Evolutionary conservation across 37 sponge, comb jelly and placozoan species (phyloP), one percentile per base, ranked within the genome.

Genomic region (Amphimedon queenslandica): DNA sequence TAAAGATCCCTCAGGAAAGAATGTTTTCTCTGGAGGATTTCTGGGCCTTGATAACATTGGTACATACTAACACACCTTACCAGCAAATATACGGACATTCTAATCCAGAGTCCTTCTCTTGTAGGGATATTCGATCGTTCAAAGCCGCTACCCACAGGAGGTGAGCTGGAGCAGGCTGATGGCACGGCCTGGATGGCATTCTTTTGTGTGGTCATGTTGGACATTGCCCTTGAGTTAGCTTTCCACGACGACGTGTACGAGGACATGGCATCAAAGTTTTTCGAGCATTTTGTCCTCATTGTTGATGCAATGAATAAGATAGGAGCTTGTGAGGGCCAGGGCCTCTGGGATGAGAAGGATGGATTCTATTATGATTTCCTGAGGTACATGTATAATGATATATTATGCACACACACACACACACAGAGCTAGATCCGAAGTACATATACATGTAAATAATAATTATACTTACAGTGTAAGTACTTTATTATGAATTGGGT

Each of bases 131-230:
- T 96, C 75, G 96, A 96, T 64, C 83, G 96, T 27, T 92, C 94
- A 0, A 80, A 84, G 42, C 96, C 96, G 25, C 93, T 96, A 20
- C 93, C 96, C 29, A 86, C 86, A 3, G 96, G 96, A 1, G 81
- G 84, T 33, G 58, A 79, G 33, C 66, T 96, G 75, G 96, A 96
- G 72, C 96, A 96, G 79, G 96, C 96, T 16, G 96, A 96, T 72
- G 96, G 96, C 10, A 96, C 96, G 20, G 96, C 96, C 29, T 96
- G 96, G 96, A 96, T 96, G 96, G 93, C 93, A 18, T 96, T 96
- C 85, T 96, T 84, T 84, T 92, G 93, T 75, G 87, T 92, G 1
- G 67, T 77, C 25, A 96, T 96, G 96, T 77, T 96, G 64, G 82
- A 92, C 77, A 96, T 96, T 8, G 93, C 96, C 4, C 74, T 96